Conservation (phyloP, 1,140 invertebrate species). For the Drusus annulatus region DNA sequence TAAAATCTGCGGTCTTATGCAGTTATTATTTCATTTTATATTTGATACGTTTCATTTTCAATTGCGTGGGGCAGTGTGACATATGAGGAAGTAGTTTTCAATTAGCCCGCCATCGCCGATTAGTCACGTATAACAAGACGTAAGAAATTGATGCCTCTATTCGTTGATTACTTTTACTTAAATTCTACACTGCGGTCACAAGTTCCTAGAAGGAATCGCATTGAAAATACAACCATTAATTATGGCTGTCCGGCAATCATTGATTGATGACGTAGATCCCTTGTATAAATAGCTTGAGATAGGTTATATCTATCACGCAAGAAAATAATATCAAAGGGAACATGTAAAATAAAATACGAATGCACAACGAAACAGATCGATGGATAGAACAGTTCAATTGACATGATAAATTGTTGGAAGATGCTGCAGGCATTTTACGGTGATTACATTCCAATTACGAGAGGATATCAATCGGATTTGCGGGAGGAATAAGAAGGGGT, state of each 20-base stretch:
- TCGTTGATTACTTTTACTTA: neutral
- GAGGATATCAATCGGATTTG: no score
- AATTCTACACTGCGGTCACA: neutral
- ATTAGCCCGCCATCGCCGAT: neutral
- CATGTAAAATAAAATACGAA: neutral
- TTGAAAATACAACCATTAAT: neutral
- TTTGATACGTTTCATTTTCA: no score
- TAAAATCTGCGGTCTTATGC: no score
- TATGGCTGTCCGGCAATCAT: neutral
- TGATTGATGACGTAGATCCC: conserved; percentile 13
- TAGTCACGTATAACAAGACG: neutral
- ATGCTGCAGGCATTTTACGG: neutral
- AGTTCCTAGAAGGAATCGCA: neutral
- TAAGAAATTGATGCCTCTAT: neutral
- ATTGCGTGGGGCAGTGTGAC: no score
- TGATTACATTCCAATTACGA: neutral
- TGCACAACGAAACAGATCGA: conserved; percentile 1
- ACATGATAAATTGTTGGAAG: neutral
- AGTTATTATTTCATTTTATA: no score
- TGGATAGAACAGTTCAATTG: neutral
- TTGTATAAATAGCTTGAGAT: neutral
- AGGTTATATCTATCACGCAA: neutral
- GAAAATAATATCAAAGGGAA: conserved; percentile 3
- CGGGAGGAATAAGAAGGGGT: no score
- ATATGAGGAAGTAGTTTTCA: no score